phyloP scores from a whole-genome alignment of 2,797 vertebrate genomes.

The Anguilla marmorata region DNA sequence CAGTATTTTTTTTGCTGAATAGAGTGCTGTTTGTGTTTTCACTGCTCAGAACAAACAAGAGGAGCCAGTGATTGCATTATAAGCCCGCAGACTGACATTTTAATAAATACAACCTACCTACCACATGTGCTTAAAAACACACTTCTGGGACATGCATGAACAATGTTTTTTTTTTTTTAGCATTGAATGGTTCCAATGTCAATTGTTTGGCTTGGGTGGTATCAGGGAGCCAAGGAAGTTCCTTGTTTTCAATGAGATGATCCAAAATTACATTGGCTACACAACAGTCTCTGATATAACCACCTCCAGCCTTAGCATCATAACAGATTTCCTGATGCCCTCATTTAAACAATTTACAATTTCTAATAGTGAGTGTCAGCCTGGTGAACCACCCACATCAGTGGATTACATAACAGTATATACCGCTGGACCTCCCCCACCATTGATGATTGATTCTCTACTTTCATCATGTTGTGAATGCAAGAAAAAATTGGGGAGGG shows the following conservation, averaged over 20 bases:
- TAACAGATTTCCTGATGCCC: neutral
- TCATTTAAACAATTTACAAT: neutral
- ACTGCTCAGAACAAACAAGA: neutral
- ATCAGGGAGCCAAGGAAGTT: neutral
- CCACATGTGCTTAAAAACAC: neutral
- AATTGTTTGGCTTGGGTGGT: neutral
- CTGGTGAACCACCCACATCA: neutral
- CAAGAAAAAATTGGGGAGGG: neutral
- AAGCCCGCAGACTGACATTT: neutral
- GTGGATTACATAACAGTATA: neutral
- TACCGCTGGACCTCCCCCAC: too few species aligned
- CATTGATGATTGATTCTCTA: too few species aligned
- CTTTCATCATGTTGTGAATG: neutral
- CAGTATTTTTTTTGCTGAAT: neutral
- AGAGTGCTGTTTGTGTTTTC: neutral
- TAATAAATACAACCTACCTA: neutral
- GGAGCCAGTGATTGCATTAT: neutral
- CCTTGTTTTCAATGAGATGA: neutral
- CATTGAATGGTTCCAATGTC: neutral
- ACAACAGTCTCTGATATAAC: too few species aligned
- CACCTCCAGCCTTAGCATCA: neutral
- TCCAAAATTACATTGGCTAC: neutral
- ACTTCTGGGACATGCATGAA: too few species aligned
- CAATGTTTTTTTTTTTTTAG: too few species aligned
- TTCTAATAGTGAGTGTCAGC: neutral